Percentiles rank a stretch among this genome's conserved stretches.
Evolutionary conservation across 35 echinoderm and acorn worm species (phyloP).

Genomic region (Eucidaris tribuloides): DNA sequence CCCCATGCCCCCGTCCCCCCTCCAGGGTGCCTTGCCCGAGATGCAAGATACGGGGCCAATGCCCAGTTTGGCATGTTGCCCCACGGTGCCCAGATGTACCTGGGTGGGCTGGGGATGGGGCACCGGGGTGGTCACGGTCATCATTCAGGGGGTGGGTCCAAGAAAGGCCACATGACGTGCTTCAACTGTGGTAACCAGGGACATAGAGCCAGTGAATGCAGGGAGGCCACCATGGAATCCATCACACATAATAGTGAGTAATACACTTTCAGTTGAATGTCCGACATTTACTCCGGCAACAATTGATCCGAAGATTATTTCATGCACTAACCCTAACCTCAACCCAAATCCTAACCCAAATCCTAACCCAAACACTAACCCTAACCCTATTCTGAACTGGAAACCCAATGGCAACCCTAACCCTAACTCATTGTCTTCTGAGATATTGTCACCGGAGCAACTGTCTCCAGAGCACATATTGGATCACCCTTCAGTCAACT

Average conservation of each 20-base stretch:
- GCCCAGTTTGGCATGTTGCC: conserved; percentile 41
- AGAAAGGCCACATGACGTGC: conserved; percentile 63
- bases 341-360: no score
- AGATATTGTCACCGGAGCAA: no score
- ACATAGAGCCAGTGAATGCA: conserved; percentile 75
- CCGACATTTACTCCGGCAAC: no score
- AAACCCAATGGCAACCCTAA: no score
- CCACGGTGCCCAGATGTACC: conserved; percentile 52
- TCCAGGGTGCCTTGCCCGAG: conserved; percentile 45
- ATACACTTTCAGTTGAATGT: background rate
- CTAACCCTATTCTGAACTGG: no score
- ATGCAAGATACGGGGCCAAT: conserved; percentile 49
- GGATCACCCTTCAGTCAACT: no score
- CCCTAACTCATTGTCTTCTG: no score
- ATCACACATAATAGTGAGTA: conserved; percentile 91
- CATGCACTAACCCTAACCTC: no score
- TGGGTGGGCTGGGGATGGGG: conserved; percentile 46
- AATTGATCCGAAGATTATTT: no score
- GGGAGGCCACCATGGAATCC: conserved; percentile 72
- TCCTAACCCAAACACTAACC: no score
- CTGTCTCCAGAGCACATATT: no score
- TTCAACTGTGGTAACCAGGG: conserved; percentile 85
- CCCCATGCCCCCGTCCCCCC: conserved; percentile 24
- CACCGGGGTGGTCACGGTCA: conserved; percentile 21
- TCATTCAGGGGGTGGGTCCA: conserved; percentile 13